A percentile compares a stretch with the other conserved stretches of the same genome.
Evolutionary conservation across 2,888 invertebrate genomes (phyloP).

Genomic region (Romanomermis culicivorax): DNA sequence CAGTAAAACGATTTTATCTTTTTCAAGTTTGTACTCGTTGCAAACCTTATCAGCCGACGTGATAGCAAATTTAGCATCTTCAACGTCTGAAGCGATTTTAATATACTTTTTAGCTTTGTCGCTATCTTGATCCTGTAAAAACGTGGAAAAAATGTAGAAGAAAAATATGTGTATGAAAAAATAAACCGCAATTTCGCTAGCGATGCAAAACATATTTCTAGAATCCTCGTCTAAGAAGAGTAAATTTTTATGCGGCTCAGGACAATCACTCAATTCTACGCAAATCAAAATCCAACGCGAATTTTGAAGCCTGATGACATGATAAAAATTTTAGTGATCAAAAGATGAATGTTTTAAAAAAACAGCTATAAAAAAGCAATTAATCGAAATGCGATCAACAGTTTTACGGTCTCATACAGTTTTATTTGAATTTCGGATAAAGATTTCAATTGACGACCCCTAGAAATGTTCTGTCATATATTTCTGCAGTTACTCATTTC

Average conservation of each 20-base stretch:
- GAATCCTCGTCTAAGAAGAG: neutral
- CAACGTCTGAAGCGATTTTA: conserved; percentile 52
- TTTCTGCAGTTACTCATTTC: too few relatives aligned
- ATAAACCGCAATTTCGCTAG: neutral
- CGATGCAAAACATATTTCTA: neutral
- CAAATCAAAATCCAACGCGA: too few relatives aligned
- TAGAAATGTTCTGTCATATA: too few relatives aligned
- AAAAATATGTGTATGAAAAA: neutral
- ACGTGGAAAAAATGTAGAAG: neutral
- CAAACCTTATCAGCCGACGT: conserved; percentile 54
- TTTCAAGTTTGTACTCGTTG: conserved; percentile 53
- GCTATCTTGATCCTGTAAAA: conserved; percentile 44
- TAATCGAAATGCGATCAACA: too few relatives aligned
- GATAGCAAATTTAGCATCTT: conserved; percentile 72
- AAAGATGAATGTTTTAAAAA: too few relatives aligned
- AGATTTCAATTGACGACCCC: too few relatives aligned
- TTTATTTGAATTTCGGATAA: too few relatives aligned
- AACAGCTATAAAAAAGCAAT: too few relatives aligned
- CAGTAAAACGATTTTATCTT: conserved; percentile 60
- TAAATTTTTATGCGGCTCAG: too few relatives aligned
- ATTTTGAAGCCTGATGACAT: too few relatives aligned
- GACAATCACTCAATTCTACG: too few relatives aligned
- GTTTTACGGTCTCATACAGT: neutral
- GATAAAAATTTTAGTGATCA: too few relatives aligned
- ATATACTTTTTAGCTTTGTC: conserved; percentile 62